Base-by-base conservation (phyloP, 2,888 invertebrate species). In the Macrophya alboannulata region DNA sequence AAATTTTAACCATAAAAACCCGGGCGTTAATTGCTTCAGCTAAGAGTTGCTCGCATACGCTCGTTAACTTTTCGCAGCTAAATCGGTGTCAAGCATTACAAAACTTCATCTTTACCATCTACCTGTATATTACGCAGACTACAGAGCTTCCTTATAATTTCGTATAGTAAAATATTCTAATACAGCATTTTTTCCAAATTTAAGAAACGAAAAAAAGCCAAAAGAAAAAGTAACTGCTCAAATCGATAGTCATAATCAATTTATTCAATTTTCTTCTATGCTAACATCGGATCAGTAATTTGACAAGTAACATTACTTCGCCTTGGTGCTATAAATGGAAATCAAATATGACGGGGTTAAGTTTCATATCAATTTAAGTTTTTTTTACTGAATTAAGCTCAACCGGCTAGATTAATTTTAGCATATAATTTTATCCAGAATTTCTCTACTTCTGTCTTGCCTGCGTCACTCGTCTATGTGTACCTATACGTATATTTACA, bases 11-110 rank as follows among this genome's bases (percentile, higher is more conserved):
- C 21, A 40, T 31, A 25, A 25, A 77, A 48, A 77, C 37, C 37
- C 55, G 15, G 25, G 21, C 59, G 81, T 62, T 81, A 81, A 81
- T 81, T 81, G 59, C 81, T 81, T 4, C 17, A 43, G 43, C 6
- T 43, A 40, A 81, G 62, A 81, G 59, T 81, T 81, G 5, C 81
- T 51, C 31, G 17, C n/a, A n/a, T 43, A 55, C 37, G 81, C 81
- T 81, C 81, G 62, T 81, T 81, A 81, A 43, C 40, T 43, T 62
- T 62, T 21, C 62, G 43, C 40, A 31, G 37, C 31, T 81, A 25
- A 81, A 81, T 81, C 43, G n/a, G 81, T 81, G 81, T 81, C 81
- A 81, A 81, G 81, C 21, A 37, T 48, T 77, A 51, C 76, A 51
- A 77, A 77, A 77, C 43, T 77, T 77, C 17, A 37, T 77, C 51